Base-by-base conservation (phyloP, 2,797 vertebrate genomes). In the Chiroxiphia lanceolata region DNA sequence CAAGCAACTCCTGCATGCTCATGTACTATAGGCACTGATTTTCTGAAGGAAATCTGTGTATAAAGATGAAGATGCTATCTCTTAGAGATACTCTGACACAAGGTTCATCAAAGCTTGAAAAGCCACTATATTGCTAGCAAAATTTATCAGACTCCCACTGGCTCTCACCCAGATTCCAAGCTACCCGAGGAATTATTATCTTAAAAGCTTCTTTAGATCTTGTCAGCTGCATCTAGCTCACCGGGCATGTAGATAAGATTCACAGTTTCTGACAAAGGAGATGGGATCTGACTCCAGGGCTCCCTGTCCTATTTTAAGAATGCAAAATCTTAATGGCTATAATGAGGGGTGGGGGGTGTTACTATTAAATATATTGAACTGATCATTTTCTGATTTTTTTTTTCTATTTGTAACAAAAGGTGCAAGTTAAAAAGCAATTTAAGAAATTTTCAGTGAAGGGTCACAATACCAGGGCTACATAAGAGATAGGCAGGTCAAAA, bases 171-270 rank as follows among this genome's bases (percentile, higher is more conserved):
- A 95, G 76, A 83, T 93, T 93, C 68, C 61, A 64, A 75, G 48
- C 34, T 88, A 87, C 72, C 57, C 9, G 7, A 88, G 76, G 34
- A 96, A 91, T 77, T 92, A 78, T 54, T 87, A 77, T 45, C 56
- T 91, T 94, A 91, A 94, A 96, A 91, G 64, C 60, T 86, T 87
- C 67, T 92, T 89, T 56, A 93, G 84, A 60, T 92, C 84, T 89
- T 95, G 76, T 84, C 89, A 89, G 68, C 56, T 3, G 8, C 53
- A 87, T 70, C 75, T 50, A 77, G 36, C n/a, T 89, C 31, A 59
- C 74, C n/a, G 21, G 59, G 18, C 72, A 54, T 16, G 18, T 47
- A 89, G 87, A 72, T 84, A 80, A 91, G 36, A 77, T 67, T 94
- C 82, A 77, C n/a, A 25, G 51, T 34, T 93, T 47, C n/a, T 83